Conservation (phyloP, 2,113 vertebrate species). For the Notiomystis cincta region DNA sequence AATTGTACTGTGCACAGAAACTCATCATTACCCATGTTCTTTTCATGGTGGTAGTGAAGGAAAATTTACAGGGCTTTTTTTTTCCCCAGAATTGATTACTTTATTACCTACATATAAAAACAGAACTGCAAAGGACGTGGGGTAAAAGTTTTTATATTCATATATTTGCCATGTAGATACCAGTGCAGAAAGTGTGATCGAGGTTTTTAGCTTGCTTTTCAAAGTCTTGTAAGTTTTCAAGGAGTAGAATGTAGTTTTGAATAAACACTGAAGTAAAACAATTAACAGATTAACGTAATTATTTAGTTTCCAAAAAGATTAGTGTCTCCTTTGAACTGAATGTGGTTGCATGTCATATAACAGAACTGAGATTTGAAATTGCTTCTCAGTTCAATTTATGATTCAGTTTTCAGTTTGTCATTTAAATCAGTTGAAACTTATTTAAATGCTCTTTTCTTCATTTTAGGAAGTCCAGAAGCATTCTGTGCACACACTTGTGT, state of each 20-base stretch:
- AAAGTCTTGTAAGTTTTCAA: background rate
- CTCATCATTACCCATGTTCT: background rate
- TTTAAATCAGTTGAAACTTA: background rate
- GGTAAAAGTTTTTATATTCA: background rate
- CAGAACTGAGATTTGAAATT: background rate
- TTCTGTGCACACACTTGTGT: slow-evolving; percentile 96
- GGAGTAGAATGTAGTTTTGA: background rate
- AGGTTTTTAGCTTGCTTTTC: background rate
- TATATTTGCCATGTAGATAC: background rate
- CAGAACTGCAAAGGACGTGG: background rate
- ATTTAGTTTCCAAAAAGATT: background rate
- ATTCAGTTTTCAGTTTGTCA: background rate
- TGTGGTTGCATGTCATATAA: background rate
- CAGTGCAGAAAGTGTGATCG: background rate
- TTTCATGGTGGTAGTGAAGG: background rate
- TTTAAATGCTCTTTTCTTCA: background rate
- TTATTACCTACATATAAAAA: background rate
- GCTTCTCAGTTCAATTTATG: background rate
- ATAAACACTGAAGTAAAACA: background rate
- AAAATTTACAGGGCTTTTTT: background rate
- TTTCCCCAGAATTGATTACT: background rate
- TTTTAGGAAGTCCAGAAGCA: slow-evolving; percentile 95
- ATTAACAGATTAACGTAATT: background rate
- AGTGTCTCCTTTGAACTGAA: background rate
- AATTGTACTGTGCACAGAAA: background rate